Evolutionary conservation across 2,797 vertebrate genomes (phyloP), one percentile per base, ranked within the genome.

Genomic region (Heterohyrax brucei): DNA sequence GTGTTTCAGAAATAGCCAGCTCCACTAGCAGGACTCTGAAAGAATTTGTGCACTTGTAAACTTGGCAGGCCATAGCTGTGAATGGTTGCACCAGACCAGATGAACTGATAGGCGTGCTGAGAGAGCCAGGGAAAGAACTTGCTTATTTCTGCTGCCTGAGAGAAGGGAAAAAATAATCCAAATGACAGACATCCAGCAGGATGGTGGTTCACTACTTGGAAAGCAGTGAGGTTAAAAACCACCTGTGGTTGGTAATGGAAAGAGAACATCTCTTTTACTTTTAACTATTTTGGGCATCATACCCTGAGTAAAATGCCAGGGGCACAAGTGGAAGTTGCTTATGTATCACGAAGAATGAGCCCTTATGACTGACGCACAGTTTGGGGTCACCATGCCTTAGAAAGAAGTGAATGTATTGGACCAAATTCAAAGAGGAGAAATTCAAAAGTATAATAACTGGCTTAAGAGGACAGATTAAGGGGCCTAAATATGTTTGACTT

Each of bases 231-330:
- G 82, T 73, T 91, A 24, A 85, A 96, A 97, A 95, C 93, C 96
- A 98, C 96, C 97, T 97, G 97, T 91, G 95, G 87, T 84, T 97
- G 96, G 93, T 94, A 95, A 97, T 97, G 97, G 97, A 97, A 97
- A 97, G 93, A 70, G 89, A 95, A 82, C 50, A n/a, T 95, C 93
- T 95, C 88, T 79, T 94, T 66, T 22, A 56, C 59, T 48, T 77
- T 83, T 30, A 53, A 96, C 94, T 97, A 94, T 95, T 96, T 96
- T 95, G 93, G 93, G 87, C 59, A 95, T 95, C 62, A 39, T 68
- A 87, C 77, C 33, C 95, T 33, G 82, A 90, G 83, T 87, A 73
- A 96, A 96, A 96, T 96, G 89, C 93, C 75, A 91, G 89, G 70
- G 82, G 73, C 78, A 93, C 92, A 93, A 97, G 1, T 0, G 94